phyloP scores from a whole-genome alignment of 2,113 vertebrate species.

The Erpornis zantholeuca region DNA sequence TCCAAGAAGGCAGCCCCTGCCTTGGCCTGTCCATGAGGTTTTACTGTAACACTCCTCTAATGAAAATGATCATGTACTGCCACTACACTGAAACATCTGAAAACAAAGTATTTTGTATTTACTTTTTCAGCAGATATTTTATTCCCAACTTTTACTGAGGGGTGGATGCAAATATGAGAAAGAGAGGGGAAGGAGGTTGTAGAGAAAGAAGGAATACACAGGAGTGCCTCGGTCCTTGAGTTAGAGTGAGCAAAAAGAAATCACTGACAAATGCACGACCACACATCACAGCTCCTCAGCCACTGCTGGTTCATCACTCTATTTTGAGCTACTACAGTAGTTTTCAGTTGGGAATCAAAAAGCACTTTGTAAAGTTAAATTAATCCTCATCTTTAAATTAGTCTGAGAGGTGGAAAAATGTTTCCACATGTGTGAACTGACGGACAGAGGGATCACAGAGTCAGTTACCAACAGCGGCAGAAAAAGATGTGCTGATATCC shows the following conservation, averaged over 20 bases:
- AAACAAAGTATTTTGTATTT: not conserved
- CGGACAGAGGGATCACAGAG: not conserved
- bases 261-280: not conserved
- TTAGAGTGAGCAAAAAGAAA: not conserved
- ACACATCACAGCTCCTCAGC: not conserved
- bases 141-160: not conserved
- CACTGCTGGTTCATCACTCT: not conserved
- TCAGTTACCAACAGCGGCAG: rapidly evolving
- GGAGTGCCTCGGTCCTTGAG: not conserved
- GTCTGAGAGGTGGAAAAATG: conserved; percentile 1
- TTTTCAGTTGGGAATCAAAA: conserved; percentile 34
- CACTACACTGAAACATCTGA: not conserved
- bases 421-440: not conserved
- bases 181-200: not conserved
- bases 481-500: not conserved
- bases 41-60: not conserved
- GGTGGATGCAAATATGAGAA: rapidly evolving
- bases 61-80: not conserved
- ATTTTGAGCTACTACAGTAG: not conserved
- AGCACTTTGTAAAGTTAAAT: conserved; percentile 20
- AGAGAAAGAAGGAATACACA: not conserved
- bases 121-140: not conserved
- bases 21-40: not conserved
- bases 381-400: not conserved
- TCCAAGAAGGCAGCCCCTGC: not conserved